Evolutionary conservation across 2,888 invertebrate species (phyloP).

Genomic region (Eupithecia dodoneata): DNA sequence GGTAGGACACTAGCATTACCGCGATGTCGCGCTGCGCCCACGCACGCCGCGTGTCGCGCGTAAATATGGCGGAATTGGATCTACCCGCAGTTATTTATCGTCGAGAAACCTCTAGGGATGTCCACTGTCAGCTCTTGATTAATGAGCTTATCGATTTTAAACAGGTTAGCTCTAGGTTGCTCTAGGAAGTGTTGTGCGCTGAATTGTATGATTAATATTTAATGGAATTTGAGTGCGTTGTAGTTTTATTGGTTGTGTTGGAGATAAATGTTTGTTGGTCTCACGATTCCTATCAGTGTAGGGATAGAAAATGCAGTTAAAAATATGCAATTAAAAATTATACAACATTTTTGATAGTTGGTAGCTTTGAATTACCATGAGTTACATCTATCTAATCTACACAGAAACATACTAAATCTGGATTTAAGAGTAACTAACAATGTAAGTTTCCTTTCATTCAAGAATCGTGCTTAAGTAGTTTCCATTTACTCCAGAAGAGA

Average conservation of each 20-base stretch:
- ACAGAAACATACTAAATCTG: too few relatives aligned
- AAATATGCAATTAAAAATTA: not conserved
- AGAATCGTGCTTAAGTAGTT: not conserved
- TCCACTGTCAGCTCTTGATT: slow-evolving; percentile 40
- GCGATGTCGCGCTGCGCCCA: slow-evolving; percentile 61
- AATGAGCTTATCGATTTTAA: slow-evolving; percentile 10
- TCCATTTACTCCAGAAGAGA: not conserved
- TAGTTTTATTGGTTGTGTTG: slow-evolving; percentile 2
- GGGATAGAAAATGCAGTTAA: not conserved
- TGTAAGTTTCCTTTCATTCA: not conserved
- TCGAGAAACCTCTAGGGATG: slow-evolving; percentile 54
- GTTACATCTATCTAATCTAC: too few relatives aligned
- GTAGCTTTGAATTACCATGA: not conserved
- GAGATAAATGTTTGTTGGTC: not conserved
- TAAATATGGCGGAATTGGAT: slow-evolving; percentile 80
- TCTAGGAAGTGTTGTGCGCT: slow-evolving; percentile 13
- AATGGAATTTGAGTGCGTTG: not conserved
- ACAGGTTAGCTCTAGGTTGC: slow-evolving; percentile 1
- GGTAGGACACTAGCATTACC: slow-evolving; percentile 47
- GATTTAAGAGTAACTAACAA: too few relatives aligned
- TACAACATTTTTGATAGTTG: not conserved
- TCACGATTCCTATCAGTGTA: slow-evolving; percentile 3
- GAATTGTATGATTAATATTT: slow-evolving; percentile 10
- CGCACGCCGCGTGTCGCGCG: slow-evolving; percentile 56
- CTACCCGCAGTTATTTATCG: slow-evolving; percentile 79